Percentiles rank a stretch among this genome's conserved stretches.
Conservation (phyloP, 2,113 vertebrate genomes). For the Helogale parvula region DNA sequence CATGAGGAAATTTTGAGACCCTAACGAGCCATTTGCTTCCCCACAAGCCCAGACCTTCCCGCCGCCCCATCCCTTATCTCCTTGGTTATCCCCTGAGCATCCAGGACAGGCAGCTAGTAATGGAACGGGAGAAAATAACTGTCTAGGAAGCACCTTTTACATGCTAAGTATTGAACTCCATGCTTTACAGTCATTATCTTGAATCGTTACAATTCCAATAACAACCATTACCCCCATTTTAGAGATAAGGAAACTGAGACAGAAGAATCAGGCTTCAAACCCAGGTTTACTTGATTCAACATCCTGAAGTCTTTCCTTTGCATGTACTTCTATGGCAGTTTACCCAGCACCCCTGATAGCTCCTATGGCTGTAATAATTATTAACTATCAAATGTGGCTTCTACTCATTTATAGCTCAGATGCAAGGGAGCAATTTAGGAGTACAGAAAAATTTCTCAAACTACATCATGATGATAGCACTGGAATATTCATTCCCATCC, state of each 20-base stretch:
- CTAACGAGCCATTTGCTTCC: neutral
- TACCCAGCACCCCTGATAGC: neutral
- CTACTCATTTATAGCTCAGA: neutral
- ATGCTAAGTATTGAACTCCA: neutral
- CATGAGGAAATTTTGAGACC: neutral
- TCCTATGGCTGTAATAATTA: neutral
- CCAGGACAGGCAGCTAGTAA: neutral
- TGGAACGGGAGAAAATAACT: neutral
- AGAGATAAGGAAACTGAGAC: neutral
- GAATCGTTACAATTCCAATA: neutral
- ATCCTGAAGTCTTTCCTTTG: neutral
- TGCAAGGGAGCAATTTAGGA: neutral
- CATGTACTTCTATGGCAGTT: accelerated
- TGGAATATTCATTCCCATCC: neutral
- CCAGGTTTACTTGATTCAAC: neutral
- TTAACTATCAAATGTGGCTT: neutral
- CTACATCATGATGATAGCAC: neutral
- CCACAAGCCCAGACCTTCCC: neutral
- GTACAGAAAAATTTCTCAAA: neutral
- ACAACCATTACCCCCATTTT: neutral
- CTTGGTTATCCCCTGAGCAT: neutral
- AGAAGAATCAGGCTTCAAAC: neutral
- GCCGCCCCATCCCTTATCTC: neutral
- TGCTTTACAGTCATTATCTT: neutral
- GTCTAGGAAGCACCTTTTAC: neutral